Evolutionary conservation across 2,113 vertebrate species (phyloP).

Genomic region (Calyptomena viridis): DNA sequence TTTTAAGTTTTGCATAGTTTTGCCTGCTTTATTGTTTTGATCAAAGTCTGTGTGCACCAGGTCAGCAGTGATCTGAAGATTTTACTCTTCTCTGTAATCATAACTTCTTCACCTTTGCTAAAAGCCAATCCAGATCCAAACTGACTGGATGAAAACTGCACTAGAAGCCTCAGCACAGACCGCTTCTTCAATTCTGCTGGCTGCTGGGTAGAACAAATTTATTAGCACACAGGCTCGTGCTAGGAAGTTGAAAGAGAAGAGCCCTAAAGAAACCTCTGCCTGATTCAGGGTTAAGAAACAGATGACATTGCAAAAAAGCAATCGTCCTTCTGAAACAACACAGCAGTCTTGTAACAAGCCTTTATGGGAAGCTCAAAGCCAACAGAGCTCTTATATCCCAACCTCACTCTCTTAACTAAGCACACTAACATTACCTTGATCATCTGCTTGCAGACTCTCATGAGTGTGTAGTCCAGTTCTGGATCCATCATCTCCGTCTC

Average conservation of each 20-base stretch:
- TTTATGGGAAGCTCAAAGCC: neutral
- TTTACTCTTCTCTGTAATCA: neutral
- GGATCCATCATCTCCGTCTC: constrained; percentile 97
- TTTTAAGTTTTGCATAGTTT: neutral
- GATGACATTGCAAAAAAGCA: neutral
- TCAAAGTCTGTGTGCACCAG: neutral
- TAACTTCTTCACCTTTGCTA: neutral
- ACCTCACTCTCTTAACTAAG: neutral
- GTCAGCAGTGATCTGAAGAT: neutral
- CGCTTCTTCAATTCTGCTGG: neutral
- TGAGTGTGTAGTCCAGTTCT: constrained; percentile 93
- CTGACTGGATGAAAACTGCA: neutral
- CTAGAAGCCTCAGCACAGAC: neutral
- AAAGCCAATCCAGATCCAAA: neutral
- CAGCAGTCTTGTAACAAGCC: neutral
- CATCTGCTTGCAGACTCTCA: constrained; percentile 98
- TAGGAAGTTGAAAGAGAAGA: neutral
- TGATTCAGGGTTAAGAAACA: neutral
- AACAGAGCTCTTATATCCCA: rapidly evolving
- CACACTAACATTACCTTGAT: constrained; percentile 80
- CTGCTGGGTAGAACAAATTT: neutral
- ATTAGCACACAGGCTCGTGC: neutral
- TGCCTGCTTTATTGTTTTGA: neutral
- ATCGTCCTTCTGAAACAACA: neutral
- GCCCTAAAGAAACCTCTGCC: neutral